These are phyloP conservation scores for Nibea coibor DNA, from an alignment of 2,113 vertebrate genomes.

Conservation along the genomic window DNA sequence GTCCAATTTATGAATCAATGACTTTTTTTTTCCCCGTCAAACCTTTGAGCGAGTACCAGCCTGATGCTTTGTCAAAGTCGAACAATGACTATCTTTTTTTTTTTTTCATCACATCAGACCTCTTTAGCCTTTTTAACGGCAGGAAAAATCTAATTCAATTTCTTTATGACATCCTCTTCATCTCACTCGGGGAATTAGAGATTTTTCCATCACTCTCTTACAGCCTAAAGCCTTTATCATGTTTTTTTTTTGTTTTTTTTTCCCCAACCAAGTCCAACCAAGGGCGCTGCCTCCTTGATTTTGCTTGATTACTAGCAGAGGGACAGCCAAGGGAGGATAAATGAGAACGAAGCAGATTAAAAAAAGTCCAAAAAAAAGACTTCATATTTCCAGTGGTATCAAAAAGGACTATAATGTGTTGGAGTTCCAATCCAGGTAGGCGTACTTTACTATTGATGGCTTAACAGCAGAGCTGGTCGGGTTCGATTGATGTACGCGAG, in stretches of 20 bases:
- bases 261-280: slow-evolving; percentile 37
- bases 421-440: slow-evolving; percentile 7
- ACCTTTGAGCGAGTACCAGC: neutral
- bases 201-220: slow-evolving; percentile 55
- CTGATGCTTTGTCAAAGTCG: slow-evolving; percentile 26
- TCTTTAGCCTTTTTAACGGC: slow-evolving; percentile 18
- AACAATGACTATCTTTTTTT: slow-evolving; percentile 20
- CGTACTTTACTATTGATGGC: slow-evolving; percentile 13
- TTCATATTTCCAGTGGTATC: slow-evolving; percentile 9
- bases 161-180: slow-evolving; percentile 60
- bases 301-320: slow-evolving; percentile 36
- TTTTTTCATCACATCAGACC: slow-evolving; percentile 33
- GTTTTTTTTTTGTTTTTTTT: slow-evolving; percentile 38
- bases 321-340: slow-evolving; percentile 27
- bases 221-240: slow-evolving; percentile 62
- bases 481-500: slow-evolving; percentile 58
- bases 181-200: slow-evolving; percentile 64
- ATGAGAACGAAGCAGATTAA: slow-evolving; percentile 38
- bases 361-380: neutral
- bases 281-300: slow-evolving; percentile 67
- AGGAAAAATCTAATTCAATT: slow-evolving; percentile 45
- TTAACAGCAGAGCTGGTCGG: slow-evolving; percentile 32
- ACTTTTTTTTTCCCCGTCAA: neutral
- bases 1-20: neutral
- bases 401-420: slow-evolving; percentile 21